Conservation (phyloP, 2,113 vertebrate genomes). For the Furnarius figulus region DNA sequence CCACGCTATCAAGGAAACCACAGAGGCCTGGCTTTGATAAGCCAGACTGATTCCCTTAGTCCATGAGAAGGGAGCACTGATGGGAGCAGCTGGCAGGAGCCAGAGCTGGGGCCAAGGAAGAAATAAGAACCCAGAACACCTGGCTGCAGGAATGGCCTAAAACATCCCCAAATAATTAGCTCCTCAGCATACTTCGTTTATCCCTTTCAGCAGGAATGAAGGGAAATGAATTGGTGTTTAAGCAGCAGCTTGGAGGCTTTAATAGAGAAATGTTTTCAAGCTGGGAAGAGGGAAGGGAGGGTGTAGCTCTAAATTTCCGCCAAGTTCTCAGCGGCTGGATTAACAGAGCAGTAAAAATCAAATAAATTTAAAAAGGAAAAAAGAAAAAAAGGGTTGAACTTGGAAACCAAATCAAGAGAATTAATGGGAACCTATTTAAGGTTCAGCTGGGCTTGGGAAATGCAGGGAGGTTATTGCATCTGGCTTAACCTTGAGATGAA, state of each 20-base stretch:
- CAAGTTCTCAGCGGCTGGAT: background rate
- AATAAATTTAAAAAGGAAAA: background rate
- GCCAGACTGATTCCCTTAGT: background rate
- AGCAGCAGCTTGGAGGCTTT: background rate
- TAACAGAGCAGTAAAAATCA: background rate
- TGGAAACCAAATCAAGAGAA: background rate
- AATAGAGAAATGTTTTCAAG: background rate
- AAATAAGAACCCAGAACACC: slow-evolving; percentile 32
- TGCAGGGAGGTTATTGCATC: background rate
- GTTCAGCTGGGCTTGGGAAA: background rate
- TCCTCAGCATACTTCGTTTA: background rate
- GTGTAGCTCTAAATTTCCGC: background rate
- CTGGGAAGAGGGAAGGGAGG: background rate
- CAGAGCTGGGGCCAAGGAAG: background rate
- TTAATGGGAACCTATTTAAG: background rate
- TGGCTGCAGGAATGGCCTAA: background rate
- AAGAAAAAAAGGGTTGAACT: background rate
- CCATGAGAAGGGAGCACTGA: background rate
- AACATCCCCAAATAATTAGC: background rate
- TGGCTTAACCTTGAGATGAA: background rate
- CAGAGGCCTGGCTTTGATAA: background rate
- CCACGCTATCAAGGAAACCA: background rate
- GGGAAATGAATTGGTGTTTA: background rate
- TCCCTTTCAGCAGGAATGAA: background rate
- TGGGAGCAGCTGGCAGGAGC: slow-evolving; percentile 1